Conservation (phyloP, 2,888 invertebrate genomes). For the Oscheius sp. region DNA sequence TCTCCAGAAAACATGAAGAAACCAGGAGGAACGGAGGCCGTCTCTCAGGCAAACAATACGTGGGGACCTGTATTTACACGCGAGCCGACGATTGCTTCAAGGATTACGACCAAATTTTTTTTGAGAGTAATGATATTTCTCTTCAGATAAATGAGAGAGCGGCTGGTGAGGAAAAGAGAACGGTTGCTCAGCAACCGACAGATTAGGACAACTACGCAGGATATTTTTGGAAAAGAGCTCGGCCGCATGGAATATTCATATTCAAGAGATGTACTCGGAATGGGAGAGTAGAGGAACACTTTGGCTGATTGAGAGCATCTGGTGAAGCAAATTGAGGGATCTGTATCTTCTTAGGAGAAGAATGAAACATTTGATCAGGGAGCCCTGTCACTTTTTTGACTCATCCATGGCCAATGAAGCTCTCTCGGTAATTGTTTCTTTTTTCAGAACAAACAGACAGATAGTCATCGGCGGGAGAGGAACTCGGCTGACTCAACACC, state of each 20-base stretch:
- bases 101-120: background rate
- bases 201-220: background rate
- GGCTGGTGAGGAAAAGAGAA: background rate
- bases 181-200: background rate
- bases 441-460: background rate
- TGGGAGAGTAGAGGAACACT: no score
- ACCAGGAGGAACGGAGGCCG: background rate
- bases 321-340: no score
- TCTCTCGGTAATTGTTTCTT: no score
- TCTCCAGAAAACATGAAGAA: background rate
- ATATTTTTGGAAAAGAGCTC: background rate
- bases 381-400: no score
- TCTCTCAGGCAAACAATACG: background rate
- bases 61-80: constrained; percentile 14
- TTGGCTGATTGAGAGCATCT: no score
- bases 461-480: constrained; percentile 1
- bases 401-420: no score
- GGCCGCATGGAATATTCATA: no score
- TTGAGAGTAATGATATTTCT: background rate
- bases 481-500: constrained; percentile 10
- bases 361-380: no score
- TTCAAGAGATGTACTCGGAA: no score
- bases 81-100: constrained; percentile 2
- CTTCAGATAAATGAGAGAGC: background rate
- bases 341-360: no score